Percentiles rank a stretch among this genome's conserved stretches.
Evolutionary conservation across 2,888 invertebrate genomes (phyloP).

Genomic region (Diloba caeruleocephala): DNA sequence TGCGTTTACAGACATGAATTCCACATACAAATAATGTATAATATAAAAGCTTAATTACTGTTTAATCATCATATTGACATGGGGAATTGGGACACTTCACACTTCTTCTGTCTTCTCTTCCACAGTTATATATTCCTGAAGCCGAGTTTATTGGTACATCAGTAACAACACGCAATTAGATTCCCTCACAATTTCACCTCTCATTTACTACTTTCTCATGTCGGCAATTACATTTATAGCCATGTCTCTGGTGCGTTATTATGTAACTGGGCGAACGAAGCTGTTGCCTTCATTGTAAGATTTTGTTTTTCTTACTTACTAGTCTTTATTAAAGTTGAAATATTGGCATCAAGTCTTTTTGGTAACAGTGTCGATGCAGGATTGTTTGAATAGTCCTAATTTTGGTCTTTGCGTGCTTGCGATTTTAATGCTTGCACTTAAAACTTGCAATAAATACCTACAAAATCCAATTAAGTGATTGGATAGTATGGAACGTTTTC

Average conservation of each 20-base stretch:
- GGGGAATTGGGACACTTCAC: too few relatives aligned
- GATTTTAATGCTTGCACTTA: too few relatives aligned
- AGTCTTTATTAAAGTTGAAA: neutral
- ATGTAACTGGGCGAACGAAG: slow-evolving; percentile 14
- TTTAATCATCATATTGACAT: too few relatives aligned
- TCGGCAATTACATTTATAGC: slow-evolving; percentile 49
- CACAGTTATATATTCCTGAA: slow-evolving; percentile 8
- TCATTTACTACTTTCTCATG: slow-evolving; percentile 49
- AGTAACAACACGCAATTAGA: slow-evolving; percentile 43
- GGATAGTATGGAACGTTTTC: too few relatives aligned
- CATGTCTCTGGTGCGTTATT: slow-evolving; percentile 32
- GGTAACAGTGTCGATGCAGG: neutral
- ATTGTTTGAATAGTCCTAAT: too few relatives aligned
- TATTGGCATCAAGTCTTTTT: neutral
- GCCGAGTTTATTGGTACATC: slow-evolving; percentile 33
- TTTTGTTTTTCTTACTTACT: slow-evolving; percentile 2
- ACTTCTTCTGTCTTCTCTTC: too few relatives aligned
- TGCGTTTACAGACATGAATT: too few relatives aligned
- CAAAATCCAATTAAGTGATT: too few relatives aligned
- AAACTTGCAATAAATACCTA: too few relatives aligned
- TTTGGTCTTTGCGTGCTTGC: too few relatives aligned
- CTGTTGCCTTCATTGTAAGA: slow-evolving; percentile 16
- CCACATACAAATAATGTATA: too few relatives aligned
- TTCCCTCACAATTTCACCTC: slow-evolving; percentile 50
- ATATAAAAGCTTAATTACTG: too few relatives aligned